Base-by-base conservation (phyloP, 2,888 invertebrate genomes). In the Caenorhabditis parvicauda region DNA sequence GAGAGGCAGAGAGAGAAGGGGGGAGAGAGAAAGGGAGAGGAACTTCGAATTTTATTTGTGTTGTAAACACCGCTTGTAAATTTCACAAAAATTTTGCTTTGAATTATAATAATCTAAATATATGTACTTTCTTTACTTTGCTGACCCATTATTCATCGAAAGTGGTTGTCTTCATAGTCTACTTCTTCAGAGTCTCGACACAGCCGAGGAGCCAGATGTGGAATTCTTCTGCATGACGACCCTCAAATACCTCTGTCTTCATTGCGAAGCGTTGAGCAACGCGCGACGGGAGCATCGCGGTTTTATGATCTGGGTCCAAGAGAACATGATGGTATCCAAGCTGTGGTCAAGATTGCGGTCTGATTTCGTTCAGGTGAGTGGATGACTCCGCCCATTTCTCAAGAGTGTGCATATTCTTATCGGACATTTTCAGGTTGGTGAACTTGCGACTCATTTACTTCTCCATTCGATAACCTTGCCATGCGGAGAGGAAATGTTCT, bases 391-490 rank as follows among this genome's bases (percentile, higher is more conserved):
- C n/a, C n/a, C n/a, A n/a, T n/a, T n/a, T n/a, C n/a, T n/a, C n/a
- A n/a, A n/a, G n/a, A n/a, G n/a, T n/a, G n/a, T n/a, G n/a, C n/a
- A 14, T 28, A 52, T 22, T 9, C 82, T 93, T 93, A 0, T 9
- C 1, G 29, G 1, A 17, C 3, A 12, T 39, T 25, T 24, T 0
- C 92, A 95, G 83, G 90, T 96, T 71, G 90, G 93, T 71, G 90
- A 92, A 81, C 89, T 91, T 66, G 88, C 89, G 28, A 93, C 93
- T 27, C 93, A 95, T 0, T 86, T 98, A 52, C 85, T 99, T 64
- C 86, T 98, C 57, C 95, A 98, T 83, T 93, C 93, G 81, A 89
- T 96, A 61, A 92, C 94, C 0, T 85, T 98, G 63, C 90, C 93
- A 0, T 88, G 90, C 55, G 98, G 98, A 2, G 89, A 91, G 0